Base-by-base conservation (phyloP, 2,113 vertebrate genomes). In the Sisor rabdophorus region DNA sequence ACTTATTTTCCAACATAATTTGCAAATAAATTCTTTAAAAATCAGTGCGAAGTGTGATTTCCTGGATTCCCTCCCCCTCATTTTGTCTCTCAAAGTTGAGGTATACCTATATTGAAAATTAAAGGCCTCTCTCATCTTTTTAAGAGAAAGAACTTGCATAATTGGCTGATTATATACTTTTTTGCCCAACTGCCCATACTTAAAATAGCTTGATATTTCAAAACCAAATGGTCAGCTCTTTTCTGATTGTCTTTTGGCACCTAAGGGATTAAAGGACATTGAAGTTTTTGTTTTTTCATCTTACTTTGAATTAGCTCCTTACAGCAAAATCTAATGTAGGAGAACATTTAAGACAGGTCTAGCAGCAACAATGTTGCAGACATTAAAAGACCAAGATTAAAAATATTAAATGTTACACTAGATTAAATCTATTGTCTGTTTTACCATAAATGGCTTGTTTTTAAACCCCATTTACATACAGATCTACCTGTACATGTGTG, bases 401-500 rank as follows among this genome's bases (percentile, higher is more conserved):
- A 65, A 59, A 54, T 15, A 65, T 24, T 24, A 2, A 73, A 47
- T 20, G 17, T 59, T 56, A 60, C 17, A 48, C 40, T 50, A 48
- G 17, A 19, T 13, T 24, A 16, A 24, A 54, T 36, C 32, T 24
- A 44, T 22, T 52, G 40, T 10, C 55, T 55, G 28, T 26, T 47
- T 40, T n/a, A 17, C 0, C 36, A 44, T 64, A 12, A 22, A 58
- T 16, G 7, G 36, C 74, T 76, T 76, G 52, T 67, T 28, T 32
- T 11, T 40, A 44, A 22, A 36, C 54, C 75, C 71, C 65, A 52
- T 22, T 26, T 58, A 58, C 54, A 52, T 81, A 58, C 70, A 80
- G 78, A 81, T 79, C 79, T 59, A n/a, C 75, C 71, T 71, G 58
- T 70, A 80, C 76, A 81, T 30, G 72, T 82, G 75, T 82, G 79